These are phyloP conservation scores for Drosophila nigricruria DNA, from an alignment of 2,888 invertebrate genomes.

Conservation along the genomic window DNA sequence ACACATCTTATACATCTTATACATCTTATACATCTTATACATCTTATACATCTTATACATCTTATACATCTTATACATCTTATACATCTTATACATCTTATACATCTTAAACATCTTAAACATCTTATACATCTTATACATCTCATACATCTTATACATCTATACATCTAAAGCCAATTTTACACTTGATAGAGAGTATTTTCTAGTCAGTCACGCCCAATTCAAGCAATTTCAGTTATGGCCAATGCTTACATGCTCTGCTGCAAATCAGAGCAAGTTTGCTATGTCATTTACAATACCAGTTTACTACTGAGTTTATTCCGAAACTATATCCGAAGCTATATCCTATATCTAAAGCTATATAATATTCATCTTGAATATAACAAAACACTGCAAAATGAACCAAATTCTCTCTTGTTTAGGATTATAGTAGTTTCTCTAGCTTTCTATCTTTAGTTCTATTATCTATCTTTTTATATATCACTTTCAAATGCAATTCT, in stretches of 20 bases:
- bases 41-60: too few relatives aligned
- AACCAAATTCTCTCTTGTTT: not conserved
- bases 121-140: not conserved
- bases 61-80: not conserved
- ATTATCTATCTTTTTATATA: not conserved
- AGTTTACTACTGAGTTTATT: not conserved
- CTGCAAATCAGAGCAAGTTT: conserved; percentile 8
- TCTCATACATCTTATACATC: not conserved
- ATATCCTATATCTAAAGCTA: not conserved
- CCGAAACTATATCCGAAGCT: not conserved
- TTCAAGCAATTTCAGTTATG: not conserved
- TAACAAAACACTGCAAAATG: not conserved
- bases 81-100: not conserved
- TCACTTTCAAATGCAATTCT: not conserved
- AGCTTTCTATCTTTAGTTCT: not conserved
- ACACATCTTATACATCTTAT: too few relatives aligned
- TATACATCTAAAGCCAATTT: too few relatives aligned
- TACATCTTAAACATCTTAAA: not conserved
- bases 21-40: too few relatives aligned
- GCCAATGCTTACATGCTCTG: conserved; percentile 9
- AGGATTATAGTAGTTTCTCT: not conserved
- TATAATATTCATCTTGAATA: not conserved
- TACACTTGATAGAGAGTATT: not conserved
- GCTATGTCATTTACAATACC: conserved; percentile 11
- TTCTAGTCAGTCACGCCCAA: not conserved